These are phyloP conservation scores for Acrocephalus arundinaceus DNA, from an alignment of 2,113 vertebrate genomes.

Conservation along the genomic window DNA sequence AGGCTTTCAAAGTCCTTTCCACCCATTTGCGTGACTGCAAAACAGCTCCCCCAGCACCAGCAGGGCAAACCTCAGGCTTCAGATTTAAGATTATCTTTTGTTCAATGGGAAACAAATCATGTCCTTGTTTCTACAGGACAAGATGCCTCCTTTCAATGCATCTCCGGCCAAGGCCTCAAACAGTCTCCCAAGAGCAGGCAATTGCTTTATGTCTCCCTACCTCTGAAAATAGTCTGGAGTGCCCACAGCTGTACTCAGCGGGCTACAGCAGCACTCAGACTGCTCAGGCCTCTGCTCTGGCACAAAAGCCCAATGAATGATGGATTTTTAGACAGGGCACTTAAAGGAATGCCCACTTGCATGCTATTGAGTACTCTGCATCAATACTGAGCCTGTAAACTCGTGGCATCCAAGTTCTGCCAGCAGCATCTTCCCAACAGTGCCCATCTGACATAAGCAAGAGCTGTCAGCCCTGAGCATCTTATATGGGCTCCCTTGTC, in stretches of 20 bases:
- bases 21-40: background rate
- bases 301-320: background rate
- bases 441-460: background rate
- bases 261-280: background rate
- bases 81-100: background rate
- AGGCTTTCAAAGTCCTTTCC: background rate
- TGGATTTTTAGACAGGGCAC: background rate
- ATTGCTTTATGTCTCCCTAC: background rate
- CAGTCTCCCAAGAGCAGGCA: background rate
- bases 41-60: background rate
- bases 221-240: background rate
- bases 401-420: background rate
- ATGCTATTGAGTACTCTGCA: fast-evolving
- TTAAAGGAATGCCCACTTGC: background rate
- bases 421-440: background rate
- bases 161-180: background rate
- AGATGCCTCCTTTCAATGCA: background rate
- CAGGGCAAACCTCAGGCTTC: background rate
- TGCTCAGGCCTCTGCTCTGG: background rate
- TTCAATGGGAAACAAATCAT: background rate
- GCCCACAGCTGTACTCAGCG: conserved; percentile 12
- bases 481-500: background rate
- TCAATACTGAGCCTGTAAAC: background rate
- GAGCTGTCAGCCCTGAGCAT: background rate
- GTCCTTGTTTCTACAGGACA: background rate